phyloP scores from a whole-genome alignment of 2,113 vertebrate species.

The Caloenas nicobarica region DNA sequence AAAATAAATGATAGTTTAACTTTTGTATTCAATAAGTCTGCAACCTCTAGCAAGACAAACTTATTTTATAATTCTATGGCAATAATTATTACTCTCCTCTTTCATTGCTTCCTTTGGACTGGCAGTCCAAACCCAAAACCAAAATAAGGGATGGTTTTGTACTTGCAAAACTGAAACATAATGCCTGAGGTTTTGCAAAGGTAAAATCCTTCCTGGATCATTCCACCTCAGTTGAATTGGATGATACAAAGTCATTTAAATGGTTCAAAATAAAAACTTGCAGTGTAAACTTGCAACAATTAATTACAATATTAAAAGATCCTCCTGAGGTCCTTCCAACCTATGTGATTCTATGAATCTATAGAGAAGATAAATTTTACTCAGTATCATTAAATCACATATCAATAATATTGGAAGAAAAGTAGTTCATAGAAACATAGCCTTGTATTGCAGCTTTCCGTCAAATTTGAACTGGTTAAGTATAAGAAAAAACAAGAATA shows the following conservation, averaged over 20 bases:
- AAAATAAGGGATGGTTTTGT: conserved; percentile 6
- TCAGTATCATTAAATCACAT: background rate
- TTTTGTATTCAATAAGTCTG: background rate
- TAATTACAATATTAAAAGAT: background rate
- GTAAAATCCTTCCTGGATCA: background rate
- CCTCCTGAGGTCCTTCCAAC: background rate
- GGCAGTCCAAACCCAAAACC: background rate
- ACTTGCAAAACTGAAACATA: conserved; percentile 31
- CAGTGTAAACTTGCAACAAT: background rate
- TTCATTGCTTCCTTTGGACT: conserved; percentile 14
- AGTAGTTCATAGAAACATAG: background rate
- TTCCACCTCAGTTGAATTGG: background rate
- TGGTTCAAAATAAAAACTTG: background rate
- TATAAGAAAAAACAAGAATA: background rate
- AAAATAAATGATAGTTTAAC: background rate
- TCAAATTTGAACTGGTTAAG: background rate
- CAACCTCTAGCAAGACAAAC: background rate
- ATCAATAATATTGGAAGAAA: background rate
- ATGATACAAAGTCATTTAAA: background rate
- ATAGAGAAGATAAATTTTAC: background rate
- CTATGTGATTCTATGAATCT: background rate
- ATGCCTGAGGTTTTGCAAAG: conserved; percentile 1
- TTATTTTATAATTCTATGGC: background rate
- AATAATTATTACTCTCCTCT: background rate
- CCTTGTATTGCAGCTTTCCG: background rate